Evolutionary conservation across 1,140 invertebrate genomes (phyloP).

Genomic region (Diorhabda elongata): DNA sequence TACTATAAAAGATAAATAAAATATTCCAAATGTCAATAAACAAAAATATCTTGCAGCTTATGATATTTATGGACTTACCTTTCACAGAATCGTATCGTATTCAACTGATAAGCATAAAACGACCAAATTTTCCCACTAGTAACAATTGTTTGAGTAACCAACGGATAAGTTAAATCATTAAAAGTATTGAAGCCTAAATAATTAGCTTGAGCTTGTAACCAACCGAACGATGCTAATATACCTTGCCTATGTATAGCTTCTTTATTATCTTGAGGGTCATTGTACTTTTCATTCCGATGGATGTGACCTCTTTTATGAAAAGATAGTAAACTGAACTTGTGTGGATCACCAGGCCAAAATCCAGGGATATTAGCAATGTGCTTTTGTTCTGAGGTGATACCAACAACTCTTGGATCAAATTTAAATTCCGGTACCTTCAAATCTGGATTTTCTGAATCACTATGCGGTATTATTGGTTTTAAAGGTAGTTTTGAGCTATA

Average conservation of each 20-base stretch:
- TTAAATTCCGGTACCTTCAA: slow-evolving; percentile 54
- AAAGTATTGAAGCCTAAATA: slow-evolving; percentile 81
- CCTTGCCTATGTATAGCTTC: slow-evolving; percentile 67
- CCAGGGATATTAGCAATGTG: slow-evolving; percentile 72
- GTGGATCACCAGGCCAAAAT: slow-evolving; percentile 72
- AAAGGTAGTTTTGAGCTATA: slow-evolving; percentile 53
- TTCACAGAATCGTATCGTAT: slow-evolving; percentile 63
- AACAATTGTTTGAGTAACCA: slow-evolving; percentile 78
- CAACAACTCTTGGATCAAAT: slow-evolving; percentile 56
- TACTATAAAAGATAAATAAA: too few relatives aligned
- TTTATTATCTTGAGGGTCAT: slow-evolving; percentile 52
- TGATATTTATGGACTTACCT: not conserved
- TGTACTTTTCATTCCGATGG: slow-evolving; percentile 36
- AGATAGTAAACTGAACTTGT: slow-evolving; percentile 72
- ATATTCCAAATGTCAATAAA: too few relatives aligned
- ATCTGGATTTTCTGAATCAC: slow-evolving; percentile 54
- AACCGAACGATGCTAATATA: slow-evolving; percentile 72
- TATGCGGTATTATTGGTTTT: slow-evolving; percentile 55
- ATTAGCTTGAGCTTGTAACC: slow-evolving; percentile 75
- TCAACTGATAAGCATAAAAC: slow-evolving; percentile 85
- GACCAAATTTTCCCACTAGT: slow-evolving; percentile 80
- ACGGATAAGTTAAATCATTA: slow-evolving; percentile 83
- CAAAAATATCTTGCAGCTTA: too few relatives aligned
- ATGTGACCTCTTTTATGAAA: slow-evolving; percentile 63
- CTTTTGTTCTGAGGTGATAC: slow-evolving; percentile 51